Evolutionary conservation across 2,113 vertebrate genomes (phyloP).

Genomic region (Spilogale gracilis): DNA sequence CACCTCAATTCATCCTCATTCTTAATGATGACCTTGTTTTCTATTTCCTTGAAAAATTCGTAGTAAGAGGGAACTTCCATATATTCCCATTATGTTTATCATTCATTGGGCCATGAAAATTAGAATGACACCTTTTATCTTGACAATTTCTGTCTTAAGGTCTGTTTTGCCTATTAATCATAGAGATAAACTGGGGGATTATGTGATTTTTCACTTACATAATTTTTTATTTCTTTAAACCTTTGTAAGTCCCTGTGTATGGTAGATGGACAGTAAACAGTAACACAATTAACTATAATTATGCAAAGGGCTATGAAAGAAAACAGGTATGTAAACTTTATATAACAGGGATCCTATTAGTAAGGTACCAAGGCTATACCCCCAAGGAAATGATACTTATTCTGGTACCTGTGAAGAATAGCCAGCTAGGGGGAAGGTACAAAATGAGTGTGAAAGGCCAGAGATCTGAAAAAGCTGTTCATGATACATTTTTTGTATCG

Average conservation of each 20-base stretch:
- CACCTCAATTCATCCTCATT: background rate
- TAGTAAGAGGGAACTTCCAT: background rate
- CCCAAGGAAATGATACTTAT: background rate
- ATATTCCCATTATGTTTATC: background rate
- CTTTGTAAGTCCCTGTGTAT: background rate
- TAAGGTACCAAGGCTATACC: background rate
- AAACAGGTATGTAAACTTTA: background rate
- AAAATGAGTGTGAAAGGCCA: constrained; percentile 3
- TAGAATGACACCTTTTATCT: constrained; percentile 11
- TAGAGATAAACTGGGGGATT: background rate
- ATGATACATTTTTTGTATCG: background rate
- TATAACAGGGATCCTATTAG: background rate
- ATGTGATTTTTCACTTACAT: background rate
- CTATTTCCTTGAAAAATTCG: background rate
- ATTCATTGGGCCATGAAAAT: background rate
- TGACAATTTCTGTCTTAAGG: background rate
- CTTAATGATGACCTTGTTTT: constrained; percentile 6
- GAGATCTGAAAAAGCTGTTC: background rate
- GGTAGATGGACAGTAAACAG: background rate
- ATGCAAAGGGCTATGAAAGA: background rate
- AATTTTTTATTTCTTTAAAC: background rate
- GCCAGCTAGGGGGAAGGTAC: background rate
- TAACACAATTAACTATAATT: background rate
- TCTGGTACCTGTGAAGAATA: background rate
- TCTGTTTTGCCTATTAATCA: constrained; percentile 22